Evolutionary conservation across 2,888 invertebrate genomes (phyloP), one percentile per base, ranked within the genome.

Genomic region (Cetonia aurata): DNA sequence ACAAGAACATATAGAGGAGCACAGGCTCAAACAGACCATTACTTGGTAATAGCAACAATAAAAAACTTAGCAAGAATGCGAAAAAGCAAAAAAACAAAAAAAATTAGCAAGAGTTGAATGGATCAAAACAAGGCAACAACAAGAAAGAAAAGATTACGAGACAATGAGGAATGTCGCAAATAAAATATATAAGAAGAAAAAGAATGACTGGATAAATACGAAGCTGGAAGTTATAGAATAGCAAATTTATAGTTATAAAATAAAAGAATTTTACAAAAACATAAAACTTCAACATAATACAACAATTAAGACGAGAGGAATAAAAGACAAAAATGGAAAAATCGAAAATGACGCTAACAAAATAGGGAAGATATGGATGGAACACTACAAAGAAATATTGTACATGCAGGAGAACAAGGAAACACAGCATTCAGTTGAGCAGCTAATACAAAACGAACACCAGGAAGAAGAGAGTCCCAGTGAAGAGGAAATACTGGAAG

Each of bases 31-130:
- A 44, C 44, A 44, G 44, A 13, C 44, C 44, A 44, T 44, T 44
- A 44, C 13, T 44, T 44, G 44, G 44, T 44, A 13, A 13, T 44
- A 6, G 44, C 44, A 44, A 44, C 44, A 44, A 44, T 44, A n/a
- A 44, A 6, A 44, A 44, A 3, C 1, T 10, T n/a, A 44, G 44
- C 10, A 44, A 44, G 2, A 44, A 44, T 2, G 12, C 44, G 6
- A 13, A 6, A 44, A 13, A 3, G 44, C 10, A 6, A 44, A 13
- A 6, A 44, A 44, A 6, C 44, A 44, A 6, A 44, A 44, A 44
- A 44, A 44, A 3, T 44, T 44, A n/a, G 13, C 44, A 10, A n/a
- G 44, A 44, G 10, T n/a, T 10, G 44, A 44, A 44, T 44, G 44
- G 44, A 44, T 44, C 10, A 10, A 13, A 2, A 44, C 44, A 44